phyloP scores from a whole-genome alignment of 2,888 invertebrate genomes.

The Polymixis flavicincta region DNA sequence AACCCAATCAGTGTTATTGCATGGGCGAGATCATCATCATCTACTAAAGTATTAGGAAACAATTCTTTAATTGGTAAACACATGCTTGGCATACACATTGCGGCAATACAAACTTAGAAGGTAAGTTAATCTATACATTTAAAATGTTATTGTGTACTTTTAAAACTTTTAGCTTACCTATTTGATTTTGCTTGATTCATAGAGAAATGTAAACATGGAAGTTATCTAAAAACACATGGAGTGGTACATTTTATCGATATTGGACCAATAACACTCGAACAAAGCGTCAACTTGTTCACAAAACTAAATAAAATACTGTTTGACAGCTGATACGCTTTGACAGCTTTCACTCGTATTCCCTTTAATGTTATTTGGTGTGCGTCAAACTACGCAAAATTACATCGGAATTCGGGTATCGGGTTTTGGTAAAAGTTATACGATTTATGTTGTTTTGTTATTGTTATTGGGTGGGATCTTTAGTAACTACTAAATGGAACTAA shows the following conservation, averaged over 20 bases:
- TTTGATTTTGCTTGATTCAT: background rate
- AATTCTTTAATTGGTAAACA: no score
- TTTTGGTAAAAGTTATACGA: slow-evolving; percentile 18
- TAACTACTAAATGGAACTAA: background rate
- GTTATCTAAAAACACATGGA: background rate
- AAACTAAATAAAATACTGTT: slow-evolving; percentile 44
- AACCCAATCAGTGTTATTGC: background rate
- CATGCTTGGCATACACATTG: background rate
- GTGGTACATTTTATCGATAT: slow-evolving; percentile 9
- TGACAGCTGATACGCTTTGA: slow-evolving; percentile 51
- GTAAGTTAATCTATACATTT: no score
- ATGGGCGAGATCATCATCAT: no score
- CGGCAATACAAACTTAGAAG: background rate
- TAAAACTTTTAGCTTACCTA: no score
- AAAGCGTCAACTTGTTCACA: slow-evolving; percentile 32
- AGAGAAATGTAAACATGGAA: background rate
- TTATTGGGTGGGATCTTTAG: background rate
- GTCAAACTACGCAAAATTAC: slow-evolving; percentile 28
- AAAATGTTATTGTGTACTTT: no score
- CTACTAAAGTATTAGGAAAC: no score
- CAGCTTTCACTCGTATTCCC: slow-evolving; percentile 28
- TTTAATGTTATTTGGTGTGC: slow-evolving; percentile 35
- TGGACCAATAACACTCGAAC: slow-evolving; percentile 23
- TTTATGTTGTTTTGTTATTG: slow-evolving; percentile 17
- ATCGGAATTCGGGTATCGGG: slow-evolving; percentile 19